These are phyloP conservation scores for Ditula angustiorana DNA, from an alignment of 2,888 invertebrate species.

Conservation along the genomic window DNA sequence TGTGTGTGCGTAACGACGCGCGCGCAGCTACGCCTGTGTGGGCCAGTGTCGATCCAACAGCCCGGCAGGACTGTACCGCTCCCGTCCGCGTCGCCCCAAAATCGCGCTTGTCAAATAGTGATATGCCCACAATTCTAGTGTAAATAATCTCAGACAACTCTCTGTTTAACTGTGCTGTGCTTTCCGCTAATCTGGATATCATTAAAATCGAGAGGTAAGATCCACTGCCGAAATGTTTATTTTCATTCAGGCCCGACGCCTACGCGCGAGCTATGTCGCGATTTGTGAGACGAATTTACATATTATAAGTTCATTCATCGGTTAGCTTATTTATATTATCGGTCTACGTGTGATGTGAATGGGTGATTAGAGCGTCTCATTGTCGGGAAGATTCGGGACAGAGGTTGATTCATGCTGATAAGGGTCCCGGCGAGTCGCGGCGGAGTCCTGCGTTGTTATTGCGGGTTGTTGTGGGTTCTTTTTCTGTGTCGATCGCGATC, in stretches of 20 bases:
- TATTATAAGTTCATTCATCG: slow-evolving; percentile 82
- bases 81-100: slow-evolving; percentile 54
- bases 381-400: slow-evolving; percentile 54
- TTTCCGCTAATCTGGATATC: slow-evolving; percentile 80
- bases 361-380: slow-evolving; percentile 70
- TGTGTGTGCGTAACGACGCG: slow-evolving; percentile 71
- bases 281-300: slow-evolving; percentile 84
- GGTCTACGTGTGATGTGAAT: slow-evolving; percentile 76
- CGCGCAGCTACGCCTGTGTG: slow-evolving; percentile 64
- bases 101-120: slow-evolving; percentile 62
- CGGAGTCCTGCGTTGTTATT: slow-evolving; percentile 25
- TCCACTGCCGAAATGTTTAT: slow-evolving; percentile 66
- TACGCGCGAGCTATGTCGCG: slow-evolving; percentile 80
- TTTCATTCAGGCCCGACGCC: slow-evolving; percentile 81
- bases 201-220: slow-evolving; percentile 82
- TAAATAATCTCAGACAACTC: slow-evolving; percentile 57
- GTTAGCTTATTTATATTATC: slow-evolving; percentile 79
- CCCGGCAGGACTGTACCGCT: slow-evolving; percentile 59
- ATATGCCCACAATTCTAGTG: slow-evolving; percentile 73
- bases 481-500: slow-evolving; percentile 55
- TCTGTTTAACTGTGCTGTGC: slow-evolving; percentile 67
- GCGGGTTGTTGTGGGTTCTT: slow-evolving; percentile 47
- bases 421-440: slow-evolving; percentile 45
- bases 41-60: slow-evolving; percentile 69
- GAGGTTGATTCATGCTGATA: slow-evolving; percentile 61